These are phyloP conservation scores for Drosophila bocki DNA, from an alignment of 1,140 invertebrate genomes.

Conservation along the genomic window DNA sequence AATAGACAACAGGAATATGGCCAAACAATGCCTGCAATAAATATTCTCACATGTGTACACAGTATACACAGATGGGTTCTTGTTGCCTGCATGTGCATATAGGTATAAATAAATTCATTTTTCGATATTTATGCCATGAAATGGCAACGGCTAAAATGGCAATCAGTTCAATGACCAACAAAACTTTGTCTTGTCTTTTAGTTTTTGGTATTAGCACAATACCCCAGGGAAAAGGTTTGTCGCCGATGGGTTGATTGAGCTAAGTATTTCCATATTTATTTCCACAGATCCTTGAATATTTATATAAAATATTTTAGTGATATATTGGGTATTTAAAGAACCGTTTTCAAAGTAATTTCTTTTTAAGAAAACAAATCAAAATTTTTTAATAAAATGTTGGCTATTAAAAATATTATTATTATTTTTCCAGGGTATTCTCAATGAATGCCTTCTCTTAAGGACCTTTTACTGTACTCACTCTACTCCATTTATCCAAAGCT, in stretches of 20 bases:
- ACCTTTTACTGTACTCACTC: background rate
- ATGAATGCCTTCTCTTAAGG: too few relatives aligned
- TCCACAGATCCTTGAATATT: background rate
- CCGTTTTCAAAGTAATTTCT: too few relatives aligned
- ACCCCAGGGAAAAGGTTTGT: background rate
- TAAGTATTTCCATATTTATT: background rate
- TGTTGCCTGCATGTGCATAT: constrained; percentile 34
- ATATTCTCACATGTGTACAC: constrained; percentile 45
- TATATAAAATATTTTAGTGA: background rate
- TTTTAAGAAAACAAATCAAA: background rate
- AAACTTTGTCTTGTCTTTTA: constrained; percentile 53
- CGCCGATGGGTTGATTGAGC: background rate
- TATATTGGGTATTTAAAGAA: background rate
- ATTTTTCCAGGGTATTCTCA: background rate
- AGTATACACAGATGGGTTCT: constrained; percentile 18
- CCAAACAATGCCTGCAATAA: constrained; percentile 53
- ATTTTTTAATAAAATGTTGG: background rate
- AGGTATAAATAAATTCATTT: constrained; percentile 53
- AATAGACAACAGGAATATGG: constrained; percentile 48
- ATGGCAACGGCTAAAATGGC: constrained; percentile 63
- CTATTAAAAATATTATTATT: too few relatives aligned
- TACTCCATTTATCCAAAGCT: background rate
- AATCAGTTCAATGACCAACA: constrained; percentile 70
- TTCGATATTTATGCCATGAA: constrained; percentile 64
- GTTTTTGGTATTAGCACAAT: constrained; percentile 6